A percentile compares a stretch with the other conserved stretches of the same genome.
Conservation (phyloP, 2,797 vertebrate species). For the Tolypeutes matacus region DNA sequence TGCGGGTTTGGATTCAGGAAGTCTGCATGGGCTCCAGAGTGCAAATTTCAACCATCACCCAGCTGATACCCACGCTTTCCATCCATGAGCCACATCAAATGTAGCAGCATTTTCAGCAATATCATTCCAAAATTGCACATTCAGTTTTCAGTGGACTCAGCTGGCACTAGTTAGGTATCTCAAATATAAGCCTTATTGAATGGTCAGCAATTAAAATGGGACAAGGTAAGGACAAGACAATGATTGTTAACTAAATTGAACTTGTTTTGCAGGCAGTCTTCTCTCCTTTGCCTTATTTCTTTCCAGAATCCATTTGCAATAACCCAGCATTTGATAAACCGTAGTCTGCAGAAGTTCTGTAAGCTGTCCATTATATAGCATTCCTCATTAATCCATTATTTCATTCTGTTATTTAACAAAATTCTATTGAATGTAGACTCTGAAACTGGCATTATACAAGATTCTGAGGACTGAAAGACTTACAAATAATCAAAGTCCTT, state of each 20-base stretch:
- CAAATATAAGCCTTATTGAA: neutral
- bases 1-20: accelerated
- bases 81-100: no score
- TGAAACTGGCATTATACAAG: no score
- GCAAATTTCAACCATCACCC: neutral
- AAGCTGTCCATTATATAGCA: no score
- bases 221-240: no score
- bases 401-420: no score
- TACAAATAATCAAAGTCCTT: neutral
- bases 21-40: accelerated
- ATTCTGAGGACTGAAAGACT: neutral
- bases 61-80: accelerated
- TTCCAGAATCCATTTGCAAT: neutral
- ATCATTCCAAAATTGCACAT: neutral
- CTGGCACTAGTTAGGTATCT: neutral
- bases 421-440: neutral
- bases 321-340: accelerated
- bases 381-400: no score
- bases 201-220: neutral
- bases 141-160: neutral
- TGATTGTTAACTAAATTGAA: no score
- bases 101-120: no score
- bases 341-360: neutral
- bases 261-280: no score
- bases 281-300: neutral